These are phyloP conservation scores for Peromyscus californicus DNA, from an alignment of 2,113 vertebrate species.

Conservation along the genomic window DNA sequence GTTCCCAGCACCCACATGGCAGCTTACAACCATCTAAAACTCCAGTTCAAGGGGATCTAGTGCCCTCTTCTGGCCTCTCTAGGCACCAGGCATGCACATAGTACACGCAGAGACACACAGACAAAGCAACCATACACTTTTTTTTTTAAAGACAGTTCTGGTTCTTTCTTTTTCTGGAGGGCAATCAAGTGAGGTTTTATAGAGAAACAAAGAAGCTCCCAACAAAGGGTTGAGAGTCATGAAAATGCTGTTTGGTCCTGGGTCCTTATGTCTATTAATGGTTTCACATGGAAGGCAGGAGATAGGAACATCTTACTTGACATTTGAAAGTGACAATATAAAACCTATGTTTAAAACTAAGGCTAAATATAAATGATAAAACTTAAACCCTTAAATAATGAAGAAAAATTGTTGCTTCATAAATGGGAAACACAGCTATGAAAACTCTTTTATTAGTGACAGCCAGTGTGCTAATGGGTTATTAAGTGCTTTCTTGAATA, in stretches of 20 bases:
- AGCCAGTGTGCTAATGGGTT: neutral
- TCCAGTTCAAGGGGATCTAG: neutral
- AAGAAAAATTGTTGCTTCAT: neutral
- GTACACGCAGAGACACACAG: neutral
- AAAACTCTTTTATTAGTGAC: neutral
- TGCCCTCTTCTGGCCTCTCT: neutral
- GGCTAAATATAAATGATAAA: neutral
- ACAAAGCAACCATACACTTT: neutral
- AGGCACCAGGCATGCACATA: neutral
- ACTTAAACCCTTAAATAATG: neutral
- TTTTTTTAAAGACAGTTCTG: neutral
- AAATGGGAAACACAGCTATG: neutral
- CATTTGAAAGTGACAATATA: neutral
- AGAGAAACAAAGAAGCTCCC: neutral
- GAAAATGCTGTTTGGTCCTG: neutral
- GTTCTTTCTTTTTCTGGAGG: neutral
- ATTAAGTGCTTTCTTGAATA: neutral
- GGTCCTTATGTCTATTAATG: neutral
- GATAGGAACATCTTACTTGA: neutral
- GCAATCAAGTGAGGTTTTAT: neutral
- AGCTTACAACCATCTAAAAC: neutral
- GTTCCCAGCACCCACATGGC: neutral
- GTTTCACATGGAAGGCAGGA: neutral
- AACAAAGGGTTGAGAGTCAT: neutral
- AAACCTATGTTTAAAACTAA: conserved; percentile 17